Base-by-base conservation (phyloP, 2,797 vertebrate species). In the Knipowitschia caucasica region DNA sequence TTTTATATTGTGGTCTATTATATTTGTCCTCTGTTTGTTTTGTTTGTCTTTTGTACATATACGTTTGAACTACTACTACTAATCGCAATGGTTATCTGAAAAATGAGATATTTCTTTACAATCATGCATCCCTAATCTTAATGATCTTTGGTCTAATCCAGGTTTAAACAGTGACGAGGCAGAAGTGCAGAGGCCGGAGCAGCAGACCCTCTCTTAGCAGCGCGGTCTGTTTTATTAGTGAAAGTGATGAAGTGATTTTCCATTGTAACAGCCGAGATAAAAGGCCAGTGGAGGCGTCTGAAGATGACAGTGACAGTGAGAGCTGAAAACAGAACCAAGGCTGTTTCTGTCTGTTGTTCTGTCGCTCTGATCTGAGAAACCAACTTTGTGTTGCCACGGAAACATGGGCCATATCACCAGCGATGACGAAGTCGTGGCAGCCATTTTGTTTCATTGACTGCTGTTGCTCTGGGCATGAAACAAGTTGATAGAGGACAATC, bases 361-460 rank as follows among this genome's bases (percentile, higher is more conserved):
- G 36, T 77, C 82, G 74, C 83, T 75, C 56, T 67, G 27, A 62
- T 82, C 74, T 46, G 80, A 79, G 84, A 72, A 87, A 83, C 73
- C 82, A 84, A 87, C 84, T 86, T 89, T 82, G 75, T 35, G 89
- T 90, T 91, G 85, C 85, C 82, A 90, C 57, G 86, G 88, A 75
- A 88, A 91, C 88, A 73, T 64, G 34, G 39, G 71, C 74, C 81
- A 89, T 88, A 81, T 86, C 89, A 76, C 77, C 61, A 56, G 64
- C 69, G 67, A 83, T 78, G 82, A 86, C 75, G 75, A 80, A 85
- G 84, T 80, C 78, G 69, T 74, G 78, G 86, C 67, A 82, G 83
- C 87, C 85, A 89, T 89, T 89, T 89, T 86, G 79, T 84, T 81
- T 81, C 77, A 78, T 78, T 77, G 80, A 78, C 69, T 73, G 73